Percentiles rank a stretch among this genome's conserved stretches.
Conservation (phyloP, 2,888 invertebrate species). For the Catocala fraxini region DNA sequence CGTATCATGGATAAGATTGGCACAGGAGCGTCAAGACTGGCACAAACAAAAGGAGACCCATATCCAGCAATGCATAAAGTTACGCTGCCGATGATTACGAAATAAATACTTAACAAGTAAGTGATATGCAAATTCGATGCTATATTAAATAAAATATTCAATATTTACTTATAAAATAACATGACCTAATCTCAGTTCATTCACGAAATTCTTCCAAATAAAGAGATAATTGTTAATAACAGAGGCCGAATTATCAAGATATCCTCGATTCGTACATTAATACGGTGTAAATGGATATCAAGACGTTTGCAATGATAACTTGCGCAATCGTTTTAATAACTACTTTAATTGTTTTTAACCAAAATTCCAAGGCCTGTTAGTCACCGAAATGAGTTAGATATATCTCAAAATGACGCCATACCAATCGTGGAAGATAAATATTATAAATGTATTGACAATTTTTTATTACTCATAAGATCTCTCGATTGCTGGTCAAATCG, state of each 20-base stretch:
- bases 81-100: too few relatives aligned
- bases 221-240: slow-evolving; percentile 15
- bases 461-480: too few relatives aligned
- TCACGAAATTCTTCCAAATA: not conserved
- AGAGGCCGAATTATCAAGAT: slow-evolving; percentile 27
- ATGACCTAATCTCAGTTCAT: not conserved
- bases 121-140: too few relatives aligned
- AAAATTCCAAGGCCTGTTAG: slow-evolving; percentile 16
- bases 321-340: slow-evolving; percentile 20
- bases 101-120: too few relatives aligned
- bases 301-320: slow-evolving; percentile 25
- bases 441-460: not conserved
- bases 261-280: slow-evolving; percentile 34
- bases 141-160: too few relatives aligned
- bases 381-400: slow-evolving; percentile 4
- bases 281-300: slow-evolving; percentile 14
- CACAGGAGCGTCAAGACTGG: too few relatives aligned
- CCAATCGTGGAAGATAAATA: too few relatives aligned
- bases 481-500: too few relatives aligned
- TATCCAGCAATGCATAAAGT: too few relatives aligned
- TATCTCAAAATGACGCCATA: slow-evolving; percentile 13
- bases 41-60: too few relatives aligned
- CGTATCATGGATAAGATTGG: too few relatives aligned
- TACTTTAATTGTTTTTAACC: slow-evolving; percentile 24
- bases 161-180: not conserved